Evolutionary conservation across 2,888 invertebrate genomes (phyloP), one percentile per base, ranked within the genome.

Genomic region (Trissoscelio sp.): DNA sequence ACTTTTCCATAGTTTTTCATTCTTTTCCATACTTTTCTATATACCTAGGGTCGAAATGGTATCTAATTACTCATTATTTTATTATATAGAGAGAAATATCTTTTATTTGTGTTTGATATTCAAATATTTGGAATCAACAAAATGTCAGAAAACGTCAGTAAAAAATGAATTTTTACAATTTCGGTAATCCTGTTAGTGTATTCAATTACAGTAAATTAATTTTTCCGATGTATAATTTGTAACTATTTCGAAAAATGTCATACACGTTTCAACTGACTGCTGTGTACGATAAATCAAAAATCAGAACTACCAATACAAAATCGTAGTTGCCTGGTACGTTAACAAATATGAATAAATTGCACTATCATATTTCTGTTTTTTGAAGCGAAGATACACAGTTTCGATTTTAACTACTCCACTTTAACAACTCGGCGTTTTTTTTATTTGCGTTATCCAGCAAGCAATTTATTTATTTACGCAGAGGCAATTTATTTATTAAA

Each of bases 351-450:
- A 16, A 44, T 37, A 60, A n/a, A 44, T 44, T 44, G 16, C 44
- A 34, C 11, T 44, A 16, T 60, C 28, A 44, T 60, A 60, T 58
- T 58, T 58, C 18, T 39, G 18, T 58, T 58, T 39, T 20, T 4
- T 12, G 7, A 18, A 24, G 14, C 14, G 22, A 16, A 12, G 34
- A 39, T 18, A 39, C 16, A 39, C 18, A 9, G 39, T 58, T 58
- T 58, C 39, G 58, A 58, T 58, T 58, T 58, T 39, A 58, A 58
- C 58, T 39, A 58, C 39, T 39, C 22, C 11, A 16, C 39, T 39
- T n/a, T 16, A 57, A 57, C 37, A 57, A 57, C 14, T 16, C n/a
- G 9, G 4, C 11, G 4, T 18, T 58, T 58, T 58, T 58, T 58
- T 58, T n/a, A 58, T 58, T 58, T 39, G 39, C 7, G 7, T 58